Conservation (phyloP, 2,888 invertebrate genomes). For the Volucella inflata region DNA sequence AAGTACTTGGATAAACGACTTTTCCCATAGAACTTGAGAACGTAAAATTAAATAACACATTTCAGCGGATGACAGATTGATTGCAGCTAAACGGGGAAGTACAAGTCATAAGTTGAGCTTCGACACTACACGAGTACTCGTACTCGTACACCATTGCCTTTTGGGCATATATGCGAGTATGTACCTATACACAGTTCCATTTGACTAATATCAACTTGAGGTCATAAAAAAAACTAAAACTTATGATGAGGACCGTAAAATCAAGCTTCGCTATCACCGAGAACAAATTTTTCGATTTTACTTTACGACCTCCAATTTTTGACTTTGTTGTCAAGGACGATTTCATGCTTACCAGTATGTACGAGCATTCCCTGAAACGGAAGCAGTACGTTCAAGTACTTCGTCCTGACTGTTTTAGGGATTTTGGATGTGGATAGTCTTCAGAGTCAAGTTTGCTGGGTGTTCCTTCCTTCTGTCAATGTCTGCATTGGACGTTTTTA, state of each 20-base stretch:
- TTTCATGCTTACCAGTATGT: slow-evolving; percentile 28
- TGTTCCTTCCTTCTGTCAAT: not conserved
- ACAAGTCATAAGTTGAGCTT: slow-evolving; percentile 1
- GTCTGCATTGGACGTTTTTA: slow-evolving; percentile 66
- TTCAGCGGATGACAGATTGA: slow-evolving; percentile 37
- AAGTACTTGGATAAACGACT: not conserved
- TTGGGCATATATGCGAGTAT: no score
- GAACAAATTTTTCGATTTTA: slow-evolving; percentile 65
- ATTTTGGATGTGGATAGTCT: slow-evolving; percentile 10
- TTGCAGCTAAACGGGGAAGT: slow-evolving; percentile 18
- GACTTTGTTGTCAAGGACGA: slow-evolving; percentile 60
- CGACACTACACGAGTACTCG: no score
- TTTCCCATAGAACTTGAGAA: not conserved
- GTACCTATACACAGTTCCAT: not conserved
- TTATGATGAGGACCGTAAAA: slow-evolving; percentile 59
- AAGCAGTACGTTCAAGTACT: not conserved
- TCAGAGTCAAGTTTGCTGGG: not conserved
- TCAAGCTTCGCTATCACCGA: slow-evolving; percentile 42
- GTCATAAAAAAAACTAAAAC: slow-evolving; percentile 54
- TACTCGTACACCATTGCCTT: no score
- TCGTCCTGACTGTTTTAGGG: slow-evolving; percentile 14
- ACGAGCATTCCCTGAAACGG: slow-evolving; percentile 11
- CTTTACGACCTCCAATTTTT: slow-evolving; percentile 55
- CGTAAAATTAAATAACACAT: slow-evolving; percentile 34
- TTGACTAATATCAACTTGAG: slow-evolving; percentile 23